phyloP scores from a whole-genome alignment of 2,888 invertebrate species.

The Cheilosia pagana region DNA sequence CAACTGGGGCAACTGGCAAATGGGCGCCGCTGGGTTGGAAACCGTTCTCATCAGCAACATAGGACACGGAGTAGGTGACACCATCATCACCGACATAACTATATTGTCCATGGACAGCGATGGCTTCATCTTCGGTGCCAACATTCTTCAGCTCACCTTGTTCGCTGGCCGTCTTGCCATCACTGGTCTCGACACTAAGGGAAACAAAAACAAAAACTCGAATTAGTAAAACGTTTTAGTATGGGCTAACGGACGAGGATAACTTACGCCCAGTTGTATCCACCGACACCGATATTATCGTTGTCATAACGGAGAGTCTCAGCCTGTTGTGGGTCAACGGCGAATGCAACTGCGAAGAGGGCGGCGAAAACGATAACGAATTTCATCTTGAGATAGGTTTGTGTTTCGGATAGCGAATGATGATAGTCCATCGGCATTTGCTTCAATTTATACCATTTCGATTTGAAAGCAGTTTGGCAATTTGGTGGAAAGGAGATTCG shows the following conservation, averaged over 20 bases:
- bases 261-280: constrained; percentile 86
- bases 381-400: constrained; percentile 79
- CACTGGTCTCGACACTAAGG: background rate
- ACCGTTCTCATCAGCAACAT: constrained; percentile 80
- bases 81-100: constrained; percentile 85
- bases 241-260: background rate
- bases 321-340: constrained; percentile 80
- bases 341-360: constrained; percentile 79
- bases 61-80: constrained; percentile 85
- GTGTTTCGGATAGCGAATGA: constrained; percentile 38
- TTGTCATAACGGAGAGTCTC: constrained; percentile 85
- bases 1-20: constrained; percentile 81
- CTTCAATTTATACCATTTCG: constrained; percentile 17
- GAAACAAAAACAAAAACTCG: background rate
- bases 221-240: background rate
- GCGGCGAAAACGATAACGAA: constrained; percentile 81
- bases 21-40: constrained; percentile 84
- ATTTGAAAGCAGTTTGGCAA: background rate
- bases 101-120: constrained; percentile 84
- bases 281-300: constrained; percentile 84
- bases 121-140: constrained; percentile 84
- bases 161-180: constrained; percentile 78
- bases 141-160: constrained; percentile 84
- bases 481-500: background rate
- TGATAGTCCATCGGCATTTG: background rate